Conservation (phyloP, 1,140 invertebrate species). For the Procambarus clarkii region DNA sequence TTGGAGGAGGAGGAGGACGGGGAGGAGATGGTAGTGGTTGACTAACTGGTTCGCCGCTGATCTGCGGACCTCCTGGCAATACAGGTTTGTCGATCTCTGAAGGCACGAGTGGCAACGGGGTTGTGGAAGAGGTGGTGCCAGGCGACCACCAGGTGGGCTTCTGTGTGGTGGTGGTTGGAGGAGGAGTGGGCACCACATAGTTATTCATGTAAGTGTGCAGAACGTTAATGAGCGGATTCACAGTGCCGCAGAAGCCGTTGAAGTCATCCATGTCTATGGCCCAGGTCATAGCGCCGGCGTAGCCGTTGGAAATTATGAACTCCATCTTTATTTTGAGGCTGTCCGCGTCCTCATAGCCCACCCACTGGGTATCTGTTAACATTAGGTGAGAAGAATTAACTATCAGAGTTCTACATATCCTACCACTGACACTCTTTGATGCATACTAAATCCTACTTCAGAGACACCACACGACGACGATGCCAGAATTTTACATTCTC, state of each 20-base stretch:
- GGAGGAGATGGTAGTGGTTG: not conserved
- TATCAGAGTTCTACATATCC: not conserved
- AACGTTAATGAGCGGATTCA: slow-evolving; percentile 78
- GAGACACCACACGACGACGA: too few species aligned
- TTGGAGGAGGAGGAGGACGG: not conserved
- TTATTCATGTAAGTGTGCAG: slow-evolving; percentile 66
- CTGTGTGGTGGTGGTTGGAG: slow-evolving; percentile 52
- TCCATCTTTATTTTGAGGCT: slow-evolving; percentile 83
- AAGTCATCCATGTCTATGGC: slow-evolving; percentile 98
- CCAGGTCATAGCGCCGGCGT: slow-evolving; percentile 97
- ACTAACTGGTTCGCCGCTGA: not conserved
- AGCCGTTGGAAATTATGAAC: slow-evolving; percentile 91
- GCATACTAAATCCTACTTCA: too few species aligned
- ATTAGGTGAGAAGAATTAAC: not conserved
- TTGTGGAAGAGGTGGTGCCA: slow-evolving; percentile 7
- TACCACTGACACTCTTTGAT: too few species aligned
- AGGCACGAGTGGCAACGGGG: not conserved
- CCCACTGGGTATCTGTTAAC: slow-evolving; percentile 84
- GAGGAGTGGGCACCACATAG: slow-evolving; percentile 63
- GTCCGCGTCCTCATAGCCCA: slow-evolving; percentile 86
- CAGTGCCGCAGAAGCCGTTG: slow-evolving; percentile 86
- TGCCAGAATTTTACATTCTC: too few species aligned
- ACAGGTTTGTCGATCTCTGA: not conserved
- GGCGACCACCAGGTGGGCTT: slow-evolving; percentile 47
- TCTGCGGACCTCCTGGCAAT: not conserved